These are phyloP conservation scores for Paguma larvata DNA, from an alignment of 2,797 vertebrate genomes.

Conservation along the genomic window DNA sequence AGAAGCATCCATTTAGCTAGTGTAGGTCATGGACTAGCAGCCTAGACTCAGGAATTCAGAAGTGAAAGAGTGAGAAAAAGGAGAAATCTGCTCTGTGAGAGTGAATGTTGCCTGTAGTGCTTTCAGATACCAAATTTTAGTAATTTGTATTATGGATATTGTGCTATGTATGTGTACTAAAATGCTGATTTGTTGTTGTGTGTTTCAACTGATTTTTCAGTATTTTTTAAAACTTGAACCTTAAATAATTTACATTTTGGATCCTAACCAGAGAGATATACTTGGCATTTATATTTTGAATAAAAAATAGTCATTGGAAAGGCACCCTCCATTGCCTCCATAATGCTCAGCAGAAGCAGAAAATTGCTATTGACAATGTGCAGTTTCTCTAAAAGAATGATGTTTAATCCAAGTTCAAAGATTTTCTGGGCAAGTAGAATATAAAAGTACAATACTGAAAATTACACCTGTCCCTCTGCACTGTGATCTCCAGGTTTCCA, in stretches of 20 bases:
- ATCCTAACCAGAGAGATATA: neutral
- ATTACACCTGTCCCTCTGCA: neutral
- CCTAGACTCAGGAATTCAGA: neutral
- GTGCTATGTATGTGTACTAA: neutral
- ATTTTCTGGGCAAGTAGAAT: constrained; percentile 18
- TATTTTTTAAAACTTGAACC: neutral
- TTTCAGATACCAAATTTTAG: neutral
- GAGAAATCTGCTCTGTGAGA: neutral
- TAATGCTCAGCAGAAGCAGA: neutral
- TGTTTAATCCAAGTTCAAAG: neutral
- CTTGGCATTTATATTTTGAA: neutral
- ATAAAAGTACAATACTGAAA: constrained; percentile 39
- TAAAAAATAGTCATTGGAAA: neutral
- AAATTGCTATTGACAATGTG: neutral
- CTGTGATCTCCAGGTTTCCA: neutral
- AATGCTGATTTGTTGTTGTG: neutral
- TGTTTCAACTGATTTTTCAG: neutral
- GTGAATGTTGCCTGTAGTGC: neutral
- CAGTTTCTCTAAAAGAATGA: neutral
- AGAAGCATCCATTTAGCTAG: neutral
- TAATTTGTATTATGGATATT: neutral
- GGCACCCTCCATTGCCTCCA: neutral
- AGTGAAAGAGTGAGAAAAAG: neutral
- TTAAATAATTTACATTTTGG: constrained; percentile 24
- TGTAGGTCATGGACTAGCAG: neutral